phyloP scores from a whole-genome alignment of 2,797 vertebrate species.

The Acrocephalus scirpaceus region DNA sequence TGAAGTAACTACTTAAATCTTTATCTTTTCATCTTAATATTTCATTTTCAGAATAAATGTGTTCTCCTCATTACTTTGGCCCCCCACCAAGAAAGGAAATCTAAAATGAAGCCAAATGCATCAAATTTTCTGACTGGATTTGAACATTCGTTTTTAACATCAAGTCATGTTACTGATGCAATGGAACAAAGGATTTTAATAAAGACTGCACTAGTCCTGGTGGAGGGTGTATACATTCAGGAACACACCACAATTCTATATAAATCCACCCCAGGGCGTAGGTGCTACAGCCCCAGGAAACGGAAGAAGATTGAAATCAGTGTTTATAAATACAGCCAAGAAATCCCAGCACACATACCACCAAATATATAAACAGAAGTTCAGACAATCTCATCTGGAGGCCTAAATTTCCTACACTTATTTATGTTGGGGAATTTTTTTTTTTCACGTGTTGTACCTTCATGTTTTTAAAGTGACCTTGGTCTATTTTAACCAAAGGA shows the following conservation, averaged over 20 bases:
- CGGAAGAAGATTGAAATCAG: constrained; percentile 46
- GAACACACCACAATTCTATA: neutral
- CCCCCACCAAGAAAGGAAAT: neutral
- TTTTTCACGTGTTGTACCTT: neutral
- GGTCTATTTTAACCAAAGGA: neutral
- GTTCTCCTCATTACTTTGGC: neutral
- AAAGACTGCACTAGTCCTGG: neutral
- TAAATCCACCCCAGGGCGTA: constrained; percentile 49
- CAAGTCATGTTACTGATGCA: neutral
- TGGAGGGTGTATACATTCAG: neutral
- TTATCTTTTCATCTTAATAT: neutral
- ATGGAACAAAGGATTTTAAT: neutral
- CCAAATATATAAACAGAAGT: constrained; percentile 25
- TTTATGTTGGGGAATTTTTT: neutral
- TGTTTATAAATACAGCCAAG: constrained; percentile 59
- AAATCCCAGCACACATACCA: constrained; percentile 4
- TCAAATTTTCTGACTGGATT: neutral
- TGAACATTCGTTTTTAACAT: neutral
- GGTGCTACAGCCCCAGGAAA: constrained; percentile 60
- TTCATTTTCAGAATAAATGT: neutral
- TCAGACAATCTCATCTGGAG: neutral
- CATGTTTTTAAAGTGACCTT: neutral
- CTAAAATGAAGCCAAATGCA: neutral
- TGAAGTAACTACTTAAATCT: neutral
- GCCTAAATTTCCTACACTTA: constrained; percentile 1